A percentile compares a stretch with the other conserved stretches of the same genome.
phyloP scores from a whole-genome alignment of 2,113 vertebrate species.

The Catharus fuscescens region DNA sequence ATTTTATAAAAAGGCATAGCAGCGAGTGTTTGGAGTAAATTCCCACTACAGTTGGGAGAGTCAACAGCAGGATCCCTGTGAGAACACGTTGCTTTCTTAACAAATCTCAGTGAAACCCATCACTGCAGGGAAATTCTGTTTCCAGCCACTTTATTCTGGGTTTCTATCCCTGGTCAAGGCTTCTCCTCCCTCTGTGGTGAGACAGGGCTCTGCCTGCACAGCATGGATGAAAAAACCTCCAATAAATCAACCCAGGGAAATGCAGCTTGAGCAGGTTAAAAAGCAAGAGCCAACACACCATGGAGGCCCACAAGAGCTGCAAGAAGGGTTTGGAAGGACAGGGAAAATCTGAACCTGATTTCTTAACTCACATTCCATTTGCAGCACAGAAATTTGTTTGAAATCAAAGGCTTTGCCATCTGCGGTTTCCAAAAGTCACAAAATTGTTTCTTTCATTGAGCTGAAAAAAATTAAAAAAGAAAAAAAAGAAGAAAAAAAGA shows the following conservation, averaged over 20 bases:
- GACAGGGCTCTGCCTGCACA: neutral
- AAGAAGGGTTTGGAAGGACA: neutral
- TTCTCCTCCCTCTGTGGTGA: neutral
- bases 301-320: neutral
- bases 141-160: neutral
- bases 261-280: neutral
- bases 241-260: neutral
- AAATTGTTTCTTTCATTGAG: neutral
- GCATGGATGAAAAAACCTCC: neutral
- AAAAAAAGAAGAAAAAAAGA: rapidly evolving
- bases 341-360: neutral
- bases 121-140: neutral
- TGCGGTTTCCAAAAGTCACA: neutral
- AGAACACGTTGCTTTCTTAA: neutral
- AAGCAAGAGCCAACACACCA: rapidly evolving
- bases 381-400: neutral
- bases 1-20: neutral
- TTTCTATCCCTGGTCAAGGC: neutral
- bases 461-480: neutral
- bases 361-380: neutral
- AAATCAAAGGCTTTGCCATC: neutral
- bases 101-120: neutral
- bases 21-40: neutral
- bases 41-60: neutral
- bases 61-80: neutral